Percentiles rank a stretch among this genome's conserved stretches.
Evolutionary conservation across 1,140 invertebrate genomes (phyloP).

Genomic region (Ylistrum balloti): DNA sequence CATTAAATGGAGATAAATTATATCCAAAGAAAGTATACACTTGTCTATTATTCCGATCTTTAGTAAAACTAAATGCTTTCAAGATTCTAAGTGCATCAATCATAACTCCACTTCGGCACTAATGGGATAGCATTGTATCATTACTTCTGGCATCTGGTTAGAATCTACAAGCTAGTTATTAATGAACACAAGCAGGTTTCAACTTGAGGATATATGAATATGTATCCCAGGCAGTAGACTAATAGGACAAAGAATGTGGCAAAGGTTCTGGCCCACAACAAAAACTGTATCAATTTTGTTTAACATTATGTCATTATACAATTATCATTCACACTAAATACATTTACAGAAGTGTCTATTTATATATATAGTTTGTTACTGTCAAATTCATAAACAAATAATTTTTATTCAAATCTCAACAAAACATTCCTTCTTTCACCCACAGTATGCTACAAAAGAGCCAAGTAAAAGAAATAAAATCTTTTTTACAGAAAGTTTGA

Average conservation of each 20-base stretch:
- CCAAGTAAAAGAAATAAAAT: too few species aligned
- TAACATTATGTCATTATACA: too few species aligned
- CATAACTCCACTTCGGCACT: neutral
- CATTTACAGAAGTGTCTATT: too few species aligned
- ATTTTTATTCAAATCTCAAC: too few species aligned
- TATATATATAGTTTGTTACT: too few species aligned
- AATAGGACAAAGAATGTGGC: neutral
- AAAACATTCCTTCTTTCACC: too few species aligned
- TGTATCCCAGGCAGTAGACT: neutral
- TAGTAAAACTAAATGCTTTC: slow-evolving; percentile 26
- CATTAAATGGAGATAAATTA: slow-evolving; percentile 22
- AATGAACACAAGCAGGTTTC: slow-evolving; percentile 15
- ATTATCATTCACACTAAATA: too few species aligned
- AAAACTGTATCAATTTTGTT: too few species aligned
- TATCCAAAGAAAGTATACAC: neutral
- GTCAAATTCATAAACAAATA: too few species aligned
- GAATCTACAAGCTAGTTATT: slow-evolving; percentile 8
- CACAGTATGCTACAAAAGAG: too few species aligned
- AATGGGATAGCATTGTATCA: slow-evolving; percentile 29
- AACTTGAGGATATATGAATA: neutral
- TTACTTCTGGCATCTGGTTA: slow-evolving; percentile 20
- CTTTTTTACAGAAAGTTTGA: too few species aligned
- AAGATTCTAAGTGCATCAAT: slow-evolving; percentile 15
- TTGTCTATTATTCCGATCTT: slow-evolving; percentile 30
- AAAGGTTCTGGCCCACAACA: neutral